A percentile compares a stretch with the other conserved stretches of the same genome.
Conservation (phyloP, 1,140 invertebrate genomes). For the Elymnias hypermnestra region DNA sequence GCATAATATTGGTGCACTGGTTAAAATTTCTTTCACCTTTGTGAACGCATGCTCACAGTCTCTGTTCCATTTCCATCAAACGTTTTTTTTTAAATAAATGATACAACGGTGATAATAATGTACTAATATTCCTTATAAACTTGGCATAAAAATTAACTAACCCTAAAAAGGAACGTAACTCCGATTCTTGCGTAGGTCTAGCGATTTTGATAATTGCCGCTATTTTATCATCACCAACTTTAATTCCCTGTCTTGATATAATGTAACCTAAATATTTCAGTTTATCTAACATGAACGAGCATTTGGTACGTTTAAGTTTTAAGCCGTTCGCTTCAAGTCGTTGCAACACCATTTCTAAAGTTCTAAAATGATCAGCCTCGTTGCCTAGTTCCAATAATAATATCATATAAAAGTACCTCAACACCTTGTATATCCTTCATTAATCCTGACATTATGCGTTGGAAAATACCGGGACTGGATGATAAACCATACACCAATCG, state of each 20-base stretch:
- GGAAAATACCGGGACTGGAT: slow-evolving; percentile 8
- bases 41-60: slow-evolving; percentile 24
- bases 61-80: slow-evolving; percentile 21
- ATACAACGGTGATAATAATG: slow-evolving; percentile 35
- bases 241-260: slow-evolving; percentile 31
- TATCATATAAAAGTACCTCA: slow-evolving; percentile 14
- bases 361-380: slow-evolving; percentile 11
- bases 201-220: slow-evolving; percentile 25
- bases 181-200: slow-evolving; percentile 23
- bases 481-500: slow-evolving; percentile 13
- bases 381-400: slow-evolving; percentile 8
- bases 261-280: slow-evolving; percentile 35
- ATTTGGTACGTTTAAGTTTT: slow-evolving; percentile 36
- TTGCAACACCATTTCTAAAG: slow-evolving; percentile 14
- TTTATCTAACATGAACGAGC: slow-evolving; percentile 32
- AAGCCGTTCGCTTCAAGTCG: slow-evolving; percentile 14
- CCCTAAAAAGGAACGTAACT: slow-evolving; percentile 36
- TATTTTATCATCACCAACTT: slow-evolving; percentile 24
- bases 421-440: slow-evolving; percentile 6
- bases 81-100: slow-evolving; percentile 32
- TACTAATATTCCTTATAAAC: slow-evolving; percentile 45
- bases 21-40: slow-evolving; percentile 15
- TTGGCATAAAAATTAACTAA: slow-evolving; percentile 40
- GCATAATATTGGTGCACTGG: too few species aligned
- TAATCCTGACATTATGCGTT: slow-evolving; percentile 8